Base-by-base conservation (phyloP, 2,888 invertebrate genomes). In the Parascotia fuliginaria region DNA sequence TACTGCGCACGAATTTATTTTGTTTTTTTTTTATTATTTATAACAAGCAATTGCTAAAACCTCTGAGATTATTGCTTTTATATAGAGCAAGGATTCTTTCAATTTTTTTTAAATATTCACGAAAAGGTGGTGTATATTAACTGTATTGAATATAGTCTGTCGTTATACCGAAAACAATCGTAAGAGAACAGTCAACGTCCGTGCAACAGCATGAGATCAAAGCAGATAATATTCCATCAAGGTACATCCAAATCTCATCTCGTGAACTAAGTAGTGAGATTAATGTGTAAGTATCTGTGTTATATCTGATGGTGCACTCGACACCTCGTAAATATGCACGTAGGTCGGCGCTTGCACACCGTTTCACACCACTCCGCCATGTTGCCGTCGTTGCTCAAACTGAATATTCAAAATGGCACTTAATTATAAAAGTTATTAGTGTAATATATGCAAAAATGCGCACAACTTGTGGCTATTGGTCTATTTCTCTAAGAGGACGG, bases 271-370 rank as follows among this genome's bases (percentile, higher is more conserved):
- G 31, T 1, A 11, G 11, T 29, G 29, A 13, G 31, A 6, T 13
- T 13, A 13, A 31, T 9, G 12, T 29, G n/a, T 29, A 29, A 11
- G 5, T 29, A 3, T 11, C 4, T 29, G 5, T n/a, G 19, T 19
- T 11, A 13, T 31, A 13, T 42, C 60, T 36, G 65, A 39, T 41
- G 42, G 31, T 52, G 48, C 45, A 45, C 39, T 45, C 65, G 55
- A 52, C 62, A 62, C 62, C 57, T 65, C 62, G 62, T 62, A 62
- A 62, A 65, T 65, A 65, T 48, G 6, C 29, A n/a, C 5, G 3
- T 24, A 7, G 5, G 29, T 29, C 4, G 11, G 29, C 29, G 29
- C 29, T 7, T 31, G 28, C 36, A 32, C 45, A 43, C 46, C 42
- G 28, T 33, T 46, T 62, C 39, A 55, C 62, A 55, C 44, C 31